Conservation (phyloP, 2,797 vertebrate genomes). For the Garrulus glandarius region DNA sequence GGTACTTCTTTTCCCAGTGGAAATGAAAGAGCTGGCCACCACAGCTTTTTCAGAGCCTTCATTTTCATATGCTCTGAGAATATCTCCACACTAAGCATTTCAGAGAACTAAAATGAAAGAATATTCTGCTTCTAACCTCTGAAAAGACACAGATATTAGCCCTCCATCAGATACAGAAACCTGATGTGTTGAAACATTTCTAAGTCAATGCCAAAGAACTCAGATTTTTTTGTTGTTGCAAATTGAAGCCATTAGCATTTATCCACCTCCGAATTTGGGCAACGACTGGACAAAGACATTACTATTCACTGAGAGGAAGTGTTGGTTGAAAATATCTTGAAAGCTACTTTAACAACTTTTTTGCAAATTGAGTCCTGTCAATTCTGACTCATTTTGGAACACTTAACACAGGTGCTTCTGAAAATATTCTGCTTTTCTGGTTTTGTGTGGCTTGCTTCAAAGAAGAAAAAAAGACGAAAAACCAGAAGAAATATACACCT, state of each 20-base stretch:
- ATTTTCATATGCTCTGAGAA: not conserved
- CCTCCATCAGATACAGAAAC: not conserved
- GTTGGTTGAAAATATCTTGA: not conserved
- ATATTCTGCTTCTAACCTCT: not conserved
- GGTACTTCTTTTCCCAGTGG: not conserved
- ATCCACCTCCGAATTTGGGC: not conserved
- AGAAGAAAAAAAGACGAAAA: not conserved
- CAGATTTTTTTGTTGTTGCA: not conserved
- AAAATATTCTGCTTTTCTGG: slow-evolving; percentile 7
- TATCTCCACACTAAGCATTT: not conserved
- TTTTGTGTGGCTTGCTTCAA: not conserved
- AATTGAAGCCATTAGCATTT: not conserved
- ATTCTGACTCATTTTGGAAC: not conserved
- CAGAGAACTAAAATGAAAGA: not conserved
- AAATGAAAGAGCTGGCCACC: not conserved
- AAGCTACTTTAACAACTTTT: not conserved
- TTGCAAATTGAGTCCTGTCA: not conserved
- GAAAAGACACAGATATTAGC: not conserved
- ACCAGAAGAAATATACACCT: not conserved
- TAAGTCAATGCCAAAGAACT: not conserved
- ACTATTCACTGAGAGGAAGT: not conserved
- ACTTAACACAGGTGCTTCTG: not conserved
- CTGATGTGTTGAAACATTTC: not conserved
- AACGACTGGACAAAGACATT: not conserved
- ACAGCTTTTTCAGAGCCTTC: not conserved